A percentile compares a stretch with the other conserved stretches of the same genome.
Evolutionary conservation across 2,888 invertebrate genomes (phyloP).

Genomic region (Kryphioiulus occultus): DNA sequence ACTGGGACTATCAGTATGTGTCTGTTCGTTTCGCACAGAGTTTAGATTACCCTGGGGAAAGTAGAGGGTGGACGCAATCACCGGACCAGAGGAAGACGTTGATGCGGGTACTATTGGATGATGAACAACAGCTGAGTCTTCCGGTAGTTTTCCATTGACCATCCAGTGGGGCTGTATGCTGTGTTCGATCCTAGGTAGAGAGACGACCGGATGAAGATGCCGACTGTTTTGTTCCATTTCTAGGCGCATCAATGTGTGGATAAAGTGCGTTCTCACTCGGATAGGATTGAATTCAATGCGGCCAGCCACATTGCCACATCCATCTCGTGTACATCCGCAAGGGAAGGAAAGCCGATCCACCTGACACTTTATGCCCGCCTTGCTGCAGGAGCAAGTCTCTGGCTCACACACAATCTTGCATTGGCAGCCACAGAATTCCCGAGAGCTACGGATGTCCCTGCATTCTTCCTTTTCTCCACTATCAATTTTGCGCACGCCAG

Average conservation of each 20-base stretch:
- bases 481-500: slow-evolving; percentile 94
- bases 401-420: slow-evolving; percentile 95
- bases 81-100: slow-evolving; percentile 1
- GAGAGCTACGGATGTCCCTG: slow-evolving; percentile 85
- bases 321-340: slow-evolving; percentile 93
- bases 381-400: slow-evolving; percentile 92
- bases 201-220: neutral
- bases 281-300: slow-evolving; percentile 96
- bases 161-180: neutral
- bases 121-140: neutral
- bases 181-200: neutral
- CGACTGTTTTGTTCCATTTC: slow-evolving; percentile 71
- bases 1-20: neutral
- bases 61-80: neutral
- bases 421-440: slow-evolving; percentile 92
- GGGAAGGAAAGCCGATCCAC: slow-evolving; percentile 96
- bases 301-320: slow-evolving; percentile 90
- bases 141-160: neutral
- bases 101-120: neutral
- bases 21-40: neutral
- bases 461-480: slow-evolving; percentile 93
- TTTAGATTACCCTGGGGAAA: neutral
- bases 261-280: slow-evolving; percentile 94
- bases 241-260: slow-evolving; percentile 93
- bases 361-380: slow-evolving; percentile 96